Percentiles rank a stretch among this genome's conserved stretches.
Conservation (phyloP, 1,140 invertebrate species). For the Paramacrobiotus metropolitanus region DNA sequence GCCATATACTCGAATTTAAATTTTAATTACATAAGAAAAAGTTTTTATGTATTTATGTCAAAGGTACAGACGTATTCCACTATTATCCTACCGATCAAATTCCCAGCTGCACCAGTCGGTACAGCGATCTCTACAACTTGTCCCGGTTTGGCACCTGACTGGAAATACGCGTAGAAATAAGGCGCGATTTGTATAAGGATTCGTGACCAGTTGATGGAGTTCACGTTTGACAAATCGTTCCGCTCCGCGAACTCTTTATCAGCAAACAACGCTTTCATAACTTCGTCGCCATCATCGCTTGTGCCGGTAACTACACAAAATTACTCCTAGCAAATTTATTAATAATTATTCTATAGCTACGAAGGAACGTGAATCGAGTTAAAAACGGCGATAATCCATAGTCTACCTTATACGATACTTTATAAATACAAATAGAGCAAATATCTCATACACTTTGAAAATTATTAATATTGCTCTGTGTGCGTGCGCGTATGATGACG, state of each 20-base stretch:
- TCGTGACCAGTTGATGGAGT: conserved; percentile 29
- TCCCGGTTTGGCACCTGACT: conserved; percentile 14
- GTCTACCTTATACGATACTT: too few species aligned
- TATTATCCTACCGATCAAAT: conserved; percentile 19
- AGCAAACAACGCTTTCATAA: conserved; percentile 23
- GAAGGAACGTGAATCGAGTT: too few species aligned
- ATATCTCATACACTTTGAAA: too few species aligned
- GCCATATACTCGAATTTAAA: too few species aligned
- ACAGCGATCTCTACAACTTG: conserved; percentile 21
- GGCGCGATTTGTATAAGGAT: conserved; percentile 27
- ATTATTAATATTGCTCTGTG: too few species aligned
- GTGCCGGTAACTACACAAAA: conserved; percentile 25
- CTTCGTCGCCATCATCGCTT: conserved; percentile 26
- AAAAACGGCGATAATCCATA: too few species aligned
- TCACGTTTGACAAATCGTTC: conserved; percentile 22
- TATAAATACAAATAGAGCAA: not conserved
- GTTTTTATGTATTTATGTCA: too few species aligned
- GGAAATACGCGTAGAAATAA: conserved; percentile 25
- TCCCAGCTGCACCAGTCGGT: conserved; percentile 27
- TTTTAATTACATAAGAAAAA: too few species aligned
- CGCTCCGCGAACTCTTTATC: conserved; percentile 17
- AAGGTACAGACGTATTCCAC: too few species aligned
- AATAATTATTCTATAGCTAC: too few species aligned
- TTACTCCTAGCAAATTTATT: too few species aligned
- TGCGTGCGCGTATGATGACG: too few species aligned